Base-by-base conservation (phyloP, 2,113 vertebrate species). In the Alouatta palliata region DNA sequence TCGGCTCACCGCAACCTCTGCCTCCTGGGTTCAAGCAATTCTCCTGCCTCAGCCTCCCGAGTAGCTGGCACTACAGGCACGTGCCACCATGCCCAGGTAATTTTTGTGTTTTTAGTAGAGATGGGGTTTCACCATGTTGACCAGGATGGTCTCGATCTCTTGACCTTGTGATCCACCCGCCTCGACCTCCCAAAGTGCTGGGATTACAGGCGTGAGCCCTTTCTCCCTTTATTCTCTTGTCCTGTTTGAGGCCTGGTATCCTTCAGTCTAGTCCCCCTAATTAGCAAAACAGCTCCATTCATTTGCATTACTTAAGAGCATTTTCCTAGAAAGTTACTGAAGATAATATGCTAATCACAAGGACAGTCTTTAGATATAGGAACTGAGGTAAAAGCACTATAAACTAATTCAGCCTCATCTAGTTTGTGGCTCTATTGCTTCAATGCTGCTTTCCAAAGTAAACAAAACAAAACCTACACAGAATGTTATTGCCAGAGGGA, bases 251-350 rank as follows among this genome's bases (percentile, higher is more conserved):
- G 25, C 77, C 77, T 80, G 21, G 13, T 49, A 35, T 35, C 75
- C 35, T 40, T 52, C 21, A 61, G 43, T 66, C 11, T 43, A 87
- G 43, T 64, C 66, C 17, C 16, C 81, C 75, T 92, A 61, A 94
- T 93, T 82, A 90, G 80, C 58, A 87, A 92, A 96, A 77, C n/a
- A 76, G 75, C 30, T 71, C 75, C 21, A 45, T 35, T 86, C 30
- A 86, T 97, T 86, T 87, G 81, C 49, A 87, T 93, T 82, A 82
- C 47, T 94, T 92, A 76, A 19, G n/a, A 93, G 71, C 40, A 93
- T 52, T 95, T 90, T 76, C 52, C n/a, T 87, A 86, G 37, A 95
- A 80, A 88, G 70, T n/a, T 71, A 73, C 54, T 61, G 49, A 90
- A 77, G 58, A 49, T 90, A 85, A 77, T 71, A 90, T 64, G 68